Evolutionary conservation across 2,113 vertebrate genomes (phyloP), one percentile per base, ranked within the genome.

Genomic region (Peucedramus taeniatus): DNA sequence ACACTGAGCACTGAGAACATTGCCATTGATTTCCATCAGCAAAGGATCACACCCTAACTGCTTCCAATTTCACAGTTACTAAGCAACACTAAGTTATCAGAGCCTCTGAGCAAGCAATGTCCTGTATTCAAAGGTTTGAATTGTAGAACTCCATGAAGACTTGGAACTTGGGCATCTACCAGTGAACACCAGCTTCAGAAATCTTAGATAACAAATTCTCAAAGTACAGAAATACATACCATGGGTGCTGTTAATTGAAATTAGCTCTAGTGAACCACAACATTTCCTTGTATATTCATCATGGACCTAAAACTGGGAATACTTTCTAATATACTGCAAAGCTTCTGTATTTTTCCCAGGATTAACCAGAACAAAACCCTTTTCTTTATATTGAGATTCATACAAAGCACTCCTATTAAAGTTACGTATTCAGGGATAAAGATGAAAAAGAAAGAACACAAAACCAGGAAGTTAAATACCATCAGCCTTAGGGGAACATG

Each of bases 21-120:
- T 94, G 89, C 49, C 87, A 96, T 91, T 93, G 96, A 97, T 96
- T 96, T 96, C 84, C 56, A 82, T 95, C 93, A 96, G 91, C 72
- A 71, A 81, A 95, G 45, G 70, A 93, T 95, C 89, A 96, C 91
- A 94, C 91, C 65, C 74, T 92, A 89, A 89, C 93, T 89, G 94
- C 89, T 89, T 92, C 65, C 94, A 96, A 71, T 95, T 94, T 91
- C 87, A 60, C 86, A 82, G 94, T 83, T 94, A 92, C 96, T 91
- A 94, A 96, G 89, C 94, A 89, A 71, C 80, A 68, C n/a, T 49
- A 75, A 44, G 65, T 42, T 77, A 94, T 49, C 5, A 2, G 64
- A 82, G 61, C 44, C 77, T 57, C 44, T 23, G 44, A 84, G 77
- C 53, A 92, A 91, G 86, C 57, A 79, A 63, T 0, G 1, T 59